Evolutionary conservation across 2,888 invertebrate genomes (phyloP), one percentile per base, ranked within the genome.

Genomic region (Zhengitettix transpicula): DNA sequence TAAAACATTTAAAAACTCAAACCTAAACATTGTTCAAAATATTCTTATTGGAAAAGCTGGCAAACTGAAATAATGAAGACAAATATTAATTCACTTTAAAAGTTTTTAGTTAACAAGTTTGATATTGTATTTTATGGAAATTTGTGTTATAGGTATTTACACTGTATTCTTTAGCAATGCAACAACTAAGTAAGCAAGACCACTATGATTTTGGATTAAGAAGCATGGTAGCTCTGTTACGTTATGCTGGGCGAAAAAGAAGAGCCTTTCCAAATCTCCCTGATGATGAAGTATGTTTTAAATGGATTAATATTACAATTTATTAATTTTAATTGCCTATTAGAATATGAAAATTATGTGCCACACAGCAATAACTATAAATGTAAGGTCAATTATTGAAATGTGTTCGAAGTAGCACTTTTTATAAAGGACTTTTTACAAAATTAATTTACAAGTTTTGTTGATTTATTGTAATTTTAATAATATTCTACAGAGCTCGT

Each of bases 161-260:
- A 0, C 72, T 93, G 59, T 93, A 92, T 72, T 83, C 85, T 65
- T 72, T 93, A 66, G 88, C 90, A 0, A 85, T 84, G 71, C 89
- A 91, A 68, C 92, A 93, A 74, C 73, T 94, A 40, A 90, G 90
- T 28, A 89, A 90, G 68, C 92, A 93, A 69, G 84, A 85, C 67
- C 93, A 93, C 72, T 94, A 93, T 70, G 92, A 94, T 72, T 94
- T 94, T 69, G 93, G 92, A 1, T 74, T 94, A 12, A 78, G 93
- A 52, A 89, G 91, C 0, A 87, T 94, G 81, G 90, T 88, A 0
- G 89, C 91, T 0, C 73, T 93, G 56, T 75, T 93, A 53, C 78
- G 91, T 58, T 91, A 92, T 69, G 92, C 91, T 1, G 93, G 93
- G 0, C 79, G 80, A 55, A 92, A 91, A 73, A 78, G 90, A 64